Base-by-base conservation (phyloP, 2,113 vertebrate species). In the Fulica atra region DNA sequence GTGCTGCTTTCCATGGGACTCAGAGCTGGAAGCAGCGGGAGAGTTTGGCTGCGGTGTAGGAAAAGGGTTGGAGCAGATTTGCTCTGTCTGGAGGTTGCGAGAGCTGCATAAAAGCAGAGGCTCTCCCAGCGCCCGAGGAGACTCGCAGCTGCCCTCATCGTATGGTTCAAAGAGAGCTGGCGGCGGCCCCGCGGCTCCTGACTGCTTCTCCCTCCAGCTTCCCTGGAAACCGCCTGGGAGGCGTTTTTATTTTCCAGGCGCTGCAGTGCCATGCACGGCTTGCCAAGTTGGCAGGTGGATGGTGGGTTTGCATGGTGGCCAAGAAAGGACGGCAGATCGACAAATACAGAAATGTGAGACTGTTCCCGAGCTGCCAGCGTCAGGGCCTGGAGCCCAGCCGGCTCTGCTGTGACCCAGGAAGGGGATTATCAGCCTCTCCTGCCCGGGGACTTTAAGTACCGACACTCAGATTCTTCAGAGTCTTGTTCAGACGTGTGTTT, bases 171-270 rank as follows among this genome's bases (percentile, higher is more conserved):
- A 7, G 51, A 48, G 60, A 33, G 40, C 74, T 59, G 54, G 64
- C 63, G 9, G 24, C 40, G 4, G 74, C 83, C 20, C 31, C 10
- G 1, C 4, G 7, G 85, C 91, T 90, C 92, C 80, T 79, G 90
- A 63, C 76, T 60, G 73, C 90, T 71, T 51, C 86, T 90, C 77
- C 91, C 94, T 94, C 73, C 88, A 36, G 71, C 85, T 63, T 40
- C 95, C 89, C 94, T 89, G 91, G 61, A 76, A 73, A 68, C 61
- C 29, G 8, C 65, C 36, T 26, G 63, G 88, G 56, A 63, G 72
- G 87, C 4, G 10, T 36, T 44, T 46, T 24, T 46, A 38, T 96
- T 92, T 68, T 86, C 78, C 90, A 92, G 85, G 72, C 38, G 1
- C 53, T 71, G 83, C 70, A 31, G 51, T 81, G 81, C 85, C 89